Evolutionary conservation across 2,888 invertebrate species (phyloP).

Genomic region (Eustalomyia histrio): DNA sequence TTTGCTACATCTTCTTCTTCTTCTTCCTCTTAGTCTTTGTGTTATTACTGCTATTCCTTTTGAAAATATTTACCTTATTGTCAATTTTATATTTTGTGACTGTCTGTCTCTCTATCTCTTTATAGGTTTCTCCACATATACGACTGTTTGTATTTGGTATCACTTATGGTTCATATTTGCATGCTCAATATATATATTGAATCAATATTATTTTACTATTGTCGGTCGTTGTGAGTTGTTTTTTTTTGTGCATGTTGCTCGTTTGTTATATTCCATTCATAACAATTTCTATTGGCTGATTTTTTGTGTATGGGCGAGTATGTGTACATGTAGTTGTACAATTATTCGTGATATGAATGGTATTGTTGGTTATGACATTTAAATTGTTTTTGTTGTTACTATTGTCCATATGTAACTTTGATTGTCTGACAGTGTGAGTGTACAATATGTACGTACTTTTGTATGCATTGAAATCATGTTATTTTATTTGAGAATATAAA

Average conservation of each 20-base stretch:
- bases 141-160: slow-evolving; percentile 13
- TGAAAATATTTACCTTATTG: slow-evolving; percentile 41
- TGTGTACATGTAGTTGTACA: no score
- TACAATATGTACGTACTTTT: background rate
- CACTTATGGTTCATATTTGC: slow-evolving; percentile 50
- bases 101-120: slow-evolving; percentile 19
- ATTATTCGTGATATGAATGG: background rate
- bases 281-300: slow-evolving; percentile 32
- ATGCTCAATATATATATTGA: slow-evolving; percentile 36
- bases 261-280: slow-evolving; percentile 19
- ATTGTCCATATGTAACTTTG: slow-evolving; percentile 10
- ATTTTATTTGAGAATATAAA: background rate
- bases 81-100: slow-evolving; percentile 33
- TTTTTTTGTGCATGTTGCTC: no score
- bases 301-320: background rate
- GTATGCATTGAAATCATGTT: background rate
- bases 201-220: slow-evolving; percentile 34
- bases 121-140: background rate
- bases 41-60: slow-evolving; percentile 7
- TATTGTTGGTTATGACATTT: slow-evolving; percentile 23
- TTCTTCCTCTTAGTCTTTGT: background rate
- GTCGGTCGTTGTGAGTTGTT: background rate
- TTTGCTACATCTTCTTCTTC: background rate
- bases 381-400: slow-evolving; percentile 34
- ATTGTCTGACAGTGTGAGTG: background rate